Conservation (phyloP, 2,113 vertebrate genomes). For the Bubo scandiacus region DNA sequence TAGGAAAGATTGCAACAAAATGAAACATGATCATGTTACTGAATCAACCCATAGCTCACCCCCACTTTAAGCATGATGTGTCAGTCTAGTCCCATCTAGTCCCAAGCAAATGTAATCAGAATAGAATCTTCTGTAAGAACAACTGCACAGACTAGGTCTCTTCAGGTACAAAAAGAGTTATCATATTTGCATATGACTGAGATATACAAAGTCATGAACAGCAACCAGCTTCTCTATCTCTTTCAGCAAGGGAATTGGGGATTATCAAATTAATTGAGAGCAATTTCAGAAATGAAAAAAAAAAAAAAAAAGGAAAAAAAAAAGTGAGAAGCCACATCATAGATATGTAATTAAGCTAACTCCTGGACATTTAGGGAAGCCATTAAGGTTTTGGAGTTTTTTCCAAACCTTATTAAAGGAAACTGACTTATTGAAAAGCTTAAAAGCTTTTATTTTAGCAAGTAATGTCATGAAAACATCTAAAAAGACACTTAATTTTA, state of each 20-base stretch:
- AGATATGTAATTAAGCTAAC: neutral
- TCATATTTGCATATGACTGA: neutral
- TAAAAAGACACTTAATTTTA: neutral
- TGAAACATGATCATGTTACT: neutral
- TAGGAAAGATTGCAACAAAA: neutral
- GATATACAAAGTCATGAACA: neutral
- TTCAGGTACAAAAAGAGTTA: neutral
- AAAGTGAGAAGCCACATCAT: neutral
- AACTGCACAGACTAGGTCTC: neutral
- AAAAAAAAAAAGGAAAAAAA: too few relatives aligned
- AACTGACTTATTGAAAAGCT: too few relatives aligned
- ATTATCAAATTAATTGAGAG: neutral
- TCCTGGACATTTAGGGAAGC: neutral
- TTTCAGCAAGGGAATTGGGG: neutral
- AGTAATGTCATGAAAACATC: neutral
- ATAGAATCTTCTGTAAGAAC: neutral
- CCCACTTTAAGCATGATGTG: neutral
- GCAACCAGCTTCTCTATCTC: neutral
- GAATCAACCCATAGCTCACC: neutral
- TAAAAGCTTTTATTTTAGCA: neutral
- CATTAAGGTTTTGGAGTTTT: neutral
- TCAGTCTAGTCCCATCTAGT: neutral
- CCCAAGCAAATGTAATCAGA: neutral
- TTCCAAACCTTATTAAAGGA: neutral
- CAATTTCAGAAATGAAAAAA: neutral